Evolutionary conservation across 53 echinoderm and acorn worm genomes (phyloP).

Genomic region (Stichopus horrens): DNA sequence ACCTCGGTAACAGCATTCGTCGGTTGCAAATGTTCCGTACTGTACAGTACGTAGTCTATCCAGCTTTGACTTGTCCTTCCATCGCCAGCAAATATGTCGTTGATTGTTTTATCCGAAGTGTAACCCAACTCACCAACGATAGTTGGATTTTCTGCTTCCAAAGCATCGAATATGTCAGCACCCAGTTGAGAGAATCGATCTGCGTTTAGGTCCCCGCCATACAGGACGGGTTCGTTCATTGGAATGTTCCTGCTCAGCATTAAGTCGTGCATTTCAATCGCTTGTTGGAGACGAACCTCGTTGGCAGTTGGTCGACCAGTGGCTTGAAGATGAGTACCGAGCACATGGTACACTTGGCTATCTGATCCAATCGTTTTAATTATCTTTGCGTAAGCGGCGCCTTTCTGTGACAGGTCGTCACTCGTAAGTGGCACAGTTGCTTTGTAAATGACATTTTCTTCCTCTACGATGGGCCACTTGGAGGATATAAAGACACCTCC

Average conservation of each 20-base stretch:
- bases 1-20: constrained; percentile 48
- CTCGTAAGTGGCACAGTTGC: constrained; percentile 52
- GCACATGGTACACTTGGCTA: constrained; percentile 68
- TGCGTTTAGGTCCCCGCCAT: constrained; percentile 64
- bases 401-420: constrained; percentile 76
- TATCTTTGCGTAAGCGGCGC: constrained; percentile 72
- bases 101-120: constrained; percentile 69
- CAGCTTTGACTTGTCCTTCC: constrained; percentile 51
- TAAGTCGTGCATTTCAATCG: constrained; percentile 60
- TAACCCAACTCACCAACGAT: constrained; percentile 56
- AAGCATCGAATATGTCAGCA: constrained; percentile 56
- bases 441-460: constrained; percentile 61
- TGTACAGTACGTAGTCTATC: constrained; percentile 77
- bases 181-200: constrained; percentile 43
- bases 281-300: constrained; percentile 52
- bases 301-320: constrained; percentile 34
- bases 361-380: constrained; percentile 59
- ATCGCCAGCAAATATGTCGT: constrained; percentile 64
- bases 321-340: constrained; percentile 80
- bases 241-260: constrained; percentile 56
- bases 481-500: constrained; percentile 92
- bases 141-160: constrained; percentile 63
- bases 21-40: constrained; percentile 66
- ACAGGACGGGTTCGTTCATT: constrained; percentile 61
- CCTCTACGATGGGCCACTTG: constrained; percentile 78